Evolutionary conservation across 2,113 vertebrate genomes (phyloP).

Genomic region (Ursus arctos): DNA sequence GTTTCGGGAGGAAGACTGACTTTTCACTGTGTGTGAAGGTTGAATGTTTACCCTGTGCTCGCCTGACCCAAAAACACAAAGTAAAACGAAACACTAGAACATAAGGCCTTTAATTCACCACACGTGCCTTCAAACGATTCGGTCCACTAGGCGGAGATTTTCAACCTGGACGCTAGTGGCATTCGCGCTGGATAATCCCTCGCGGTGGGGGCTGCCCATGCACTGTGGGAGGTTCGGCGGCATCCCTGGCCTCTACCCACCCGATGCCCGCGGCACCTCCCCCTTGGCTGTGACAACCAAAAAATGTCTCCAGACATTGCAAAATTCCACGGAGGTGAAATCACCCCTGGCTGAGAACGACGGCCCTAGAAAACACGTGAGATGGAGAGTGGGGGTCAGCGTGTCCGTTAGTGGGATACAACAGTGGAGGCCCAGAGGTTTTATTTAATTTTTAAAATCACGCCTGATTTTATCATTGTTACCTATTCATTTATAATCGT

Average conservation of each 20-base stretch:
- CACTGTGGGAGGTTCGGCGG: background rate
- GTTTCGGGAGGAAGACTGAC: background rate
- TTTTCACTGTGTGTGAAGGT: background rate
- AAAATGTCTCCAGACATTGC: background rate
- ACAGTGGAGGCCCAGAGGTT: background rate
- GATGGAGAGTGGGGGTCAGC: background rate
- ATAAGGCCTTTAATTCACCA: background rate
- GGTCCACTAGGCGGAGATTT: background rate
- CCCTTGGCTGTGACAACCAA: background rate
- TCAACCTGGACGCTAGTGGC: background rate
- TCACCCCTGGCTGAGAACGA: background rate
- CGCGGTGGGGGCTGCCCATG: background rate
- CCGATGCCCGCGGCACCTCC: background rate
- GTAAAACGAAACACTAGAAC: background rate
- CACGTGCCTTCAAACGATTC: background rate
- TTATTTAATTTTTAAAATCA: background rate
- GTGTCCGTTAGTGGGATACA: background rate
- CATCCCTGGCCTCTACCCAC: background rate
- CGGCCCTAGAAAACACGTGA: background rate
- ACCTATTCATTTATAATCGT: background rate
- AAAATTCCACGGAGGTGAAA: background rate
- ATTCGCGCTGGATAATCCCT: background rate
- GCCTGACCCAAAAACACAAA: background rate
- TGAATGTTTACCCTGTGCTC: background rate
- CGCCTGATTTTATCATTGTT: background rate